These are phyloP conservation scores for Philantomba maxwellii DNA, from an alignment of 2,113 vertebrate species.

Conservation along the genomic window DNA sequence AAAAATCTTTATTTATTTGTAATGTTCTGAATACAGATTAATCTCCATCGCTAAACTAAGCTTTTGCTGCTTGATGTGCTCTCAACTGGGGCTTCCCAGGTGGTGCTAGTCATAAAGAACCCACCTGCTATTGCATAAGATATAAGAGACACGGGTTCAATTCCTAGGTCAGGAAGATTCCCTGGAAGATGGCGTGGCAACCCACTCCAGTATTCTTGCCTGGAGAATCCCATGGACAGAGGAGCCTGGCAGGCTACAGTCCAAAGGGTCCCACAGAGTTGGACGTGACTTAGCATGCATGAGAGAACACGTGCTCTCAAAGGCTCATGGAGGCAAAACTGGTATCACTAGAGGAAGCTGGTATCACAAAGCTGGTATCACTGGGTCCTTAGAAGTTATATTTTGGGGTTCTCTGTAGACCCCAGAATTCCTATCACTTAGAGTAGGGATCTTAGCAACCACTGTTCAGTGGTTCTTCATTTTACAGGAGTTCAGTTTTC, in stretches of 20 bases:
- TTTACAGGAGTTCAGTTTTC: background rate
- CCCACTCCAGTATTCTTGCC: background rate
- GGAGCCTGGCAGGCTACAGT: background rate
- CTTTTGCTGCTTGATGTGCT: background rate
- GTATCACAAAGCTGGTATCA: too few species aligned
- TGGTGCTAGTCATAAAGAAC: background rate
- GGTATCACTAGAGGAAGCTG: too few species aligned
- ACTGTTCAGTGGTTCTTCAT: background rate
- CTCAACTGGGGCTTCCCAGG: background rate
- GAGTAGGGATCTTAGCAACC: background rate
- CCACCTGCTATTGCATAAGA: background rate
- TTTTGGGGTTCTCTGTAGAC: background rate
- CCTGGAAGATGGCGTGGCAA: background rate
- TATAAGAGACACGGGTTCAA: background rate
- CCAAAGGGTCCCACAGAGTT: background rate
- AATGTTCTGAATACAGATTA: background rate
- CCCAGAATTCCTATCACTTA: background rate
- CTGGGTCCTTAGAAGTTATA: background rate
- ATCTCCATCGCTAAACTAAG: background rate
- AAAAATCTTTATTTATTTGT: slow-evolving; percentile 30
- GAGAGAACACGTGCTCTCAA: background rate
- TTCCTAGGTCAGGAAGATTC: background rate
- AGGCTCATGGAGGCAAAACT: background rate
- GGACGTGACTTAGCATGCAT: background rate
- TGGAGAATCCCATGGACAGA: background rate